Evolutionary conservation across 2,797 vertebrate species (phyloP).

Genomic region (Rhinella marina): DNA sequence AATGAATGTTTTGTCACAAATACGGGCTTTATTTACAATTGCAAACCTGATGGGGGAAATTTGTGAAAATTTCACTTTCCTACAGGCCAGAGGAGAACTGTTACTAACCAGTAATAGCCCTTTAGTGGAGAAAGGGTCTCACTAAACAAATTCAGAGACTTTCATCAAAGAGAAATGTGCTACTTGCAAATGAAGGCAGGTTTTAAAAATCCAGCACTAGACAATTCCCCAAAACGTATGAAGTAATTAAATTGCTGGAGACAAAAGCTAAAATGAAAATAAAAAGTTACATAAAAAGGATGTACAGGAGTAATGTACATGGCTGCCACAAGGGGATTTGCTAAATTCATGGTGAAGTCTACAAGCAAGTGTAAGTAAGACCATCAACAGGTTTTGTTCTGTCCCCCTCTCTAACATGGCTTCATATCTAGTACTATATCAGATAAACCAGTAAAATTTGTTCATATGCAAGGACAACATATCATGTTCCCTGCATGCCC

Average conservation of each 20-base stretch:
- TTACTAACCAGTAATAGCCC: slow-evolving; percentile 47
- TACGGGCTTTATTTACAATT: slow-evolving; percentile 56
- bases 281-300: background rate
- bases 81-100: slow-evolving; percentile 32
- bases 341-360: too few relatives aligned
- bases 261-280: background rate
- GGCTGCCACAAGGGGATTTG: background rate
- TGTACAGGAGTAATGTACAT: background rate
- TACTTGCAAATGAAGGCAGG: slow-evolving; percentile 21
- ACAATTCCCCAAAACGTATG: background rate
- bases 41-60: slow-evolving; percentile 48
- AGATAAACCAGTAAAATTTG: too few relatives aligned
- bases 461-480: too few relatives aligned
- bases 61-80: slow-evolving; percentile 22
- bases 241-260: background rate
- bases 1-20: slow-evolving; percentile 58
- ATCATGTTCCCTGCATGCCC: too few relatives aligned
- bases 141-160: slow-evolving; percentile 10
- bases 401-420: too few relatives aligned
- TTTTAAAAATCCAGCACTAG: background rate
- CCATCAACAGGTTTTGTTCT: too few relatives aligned
- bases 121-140: slow-evolving; percentile 39
- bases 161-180: slow-evolving; percentile 14
- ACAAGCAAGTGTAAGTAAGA: too few relatives aligned
- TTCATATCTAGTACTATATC: too few relatives aligned